These are phyloP conservation scores for Trematocara zebra DNA, from an alignment of 2,113 vertebrate species.

Conservation along the genomic window DNA sequence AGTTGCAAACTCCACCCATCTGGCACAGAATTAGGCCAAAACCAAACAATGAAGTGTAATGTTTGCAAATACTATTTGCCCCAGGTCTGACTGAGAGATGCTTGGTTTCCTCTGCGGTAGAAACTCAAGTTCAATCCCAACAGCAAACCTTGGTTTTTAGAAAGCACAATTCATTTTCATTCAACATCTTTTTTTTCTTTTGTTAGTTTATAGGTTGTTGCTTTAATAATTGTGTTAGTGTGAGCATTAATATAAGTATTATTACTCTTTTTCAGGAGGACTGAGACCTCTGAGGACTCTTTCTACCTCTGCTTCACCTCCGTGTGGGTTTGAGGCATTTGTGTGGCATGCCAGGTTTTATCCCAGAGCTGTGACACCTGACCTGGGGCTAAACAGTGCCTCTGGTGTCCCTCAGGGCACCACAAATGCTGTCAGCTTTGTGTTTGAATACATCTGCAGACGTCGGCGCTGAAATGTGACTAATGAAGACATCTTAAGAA, in stretches of 20 bases:
- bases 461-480: background rate
- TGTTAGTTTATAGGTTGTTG: background rate
- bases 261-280: background rate
- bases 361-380: slow-evolving; percentile 51
- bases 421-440: slow-evolving; percentile 13
- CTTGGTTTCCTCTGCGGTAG: slow-evolving; percentile 31
- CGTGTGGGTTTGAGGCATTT: slow-evolving; percentile 20
- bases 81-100: slow-evolving; percentile 29
- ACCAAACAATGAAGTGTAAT: slow-evolving; percentile 45
- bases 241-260: background rate
- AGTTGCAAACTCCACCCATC: slow-evolving; percentile 34
- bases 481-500: background rate
- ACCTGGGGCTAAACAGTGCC: slow-evolving; percentile 32
- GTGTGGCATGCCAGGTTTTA: slow-evolving; percentile 20
- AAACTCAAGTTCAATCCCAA: slow-evolving; percentile 47
- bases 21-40: slow-evolving; percentile 25
- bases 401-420: slow-evolving; percentile 10
- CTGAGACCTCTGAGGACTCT: background rate
- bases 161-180: slow-evolving; percentile 38
- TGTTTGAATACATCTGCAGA: slow-evolving; percentile 22
- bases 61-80: slow-evolving; percentile 53
- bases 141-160: slow-evolving; percentile 30
- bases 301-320: background rate
- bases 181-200: slow-evolving; percentile 19
- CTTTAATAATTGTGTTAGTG: background rate